Evolutionary conservation across 2,113 vertebrate species (phyloP).

Genomic region (Crotophaga sulcirostris): DNA sequence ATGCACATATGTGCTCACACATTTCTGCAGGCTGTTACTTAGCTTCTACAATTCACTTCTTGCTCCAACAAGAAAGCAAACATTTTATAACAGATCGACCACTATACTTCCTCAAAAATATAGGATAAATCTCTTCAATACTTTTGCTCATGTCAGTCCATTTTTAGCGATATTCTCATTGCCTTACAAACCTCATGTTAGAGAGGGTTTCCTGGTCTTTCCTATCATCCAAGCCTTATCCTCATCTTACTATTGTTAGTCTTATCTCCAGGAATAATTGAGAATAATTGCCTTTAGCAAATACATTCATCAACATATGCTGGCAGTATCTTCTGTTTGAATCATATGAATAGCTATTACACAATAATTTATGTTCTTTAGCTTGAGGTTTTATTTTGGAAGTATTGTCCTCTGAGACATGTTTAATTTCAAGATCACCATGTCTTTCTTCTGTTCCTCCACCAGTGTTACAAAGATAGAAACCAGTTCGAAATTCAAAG

Average conservation of each 20-base stretch:
- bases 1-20: not conserved
- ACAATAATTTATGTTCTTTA: not conserved
- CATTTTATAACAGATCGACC: not conserved
- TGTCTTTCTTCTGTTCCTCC: not conserved
- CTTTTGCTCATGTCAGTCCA: not conserved
- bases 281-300: not conserved
- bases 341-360: not conserved
- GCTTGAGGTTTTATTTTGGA: not conserved
- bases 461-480: not conserved
- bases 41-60: not conserved
- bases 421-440: not conserved
- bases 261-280: not conserved
- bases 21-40: not conserved
- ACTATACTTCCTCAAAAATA: not conserved
- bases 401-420: not conserved
- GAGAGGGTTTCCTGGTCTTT: not conserved
- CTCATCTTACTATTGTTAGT: not conserved
- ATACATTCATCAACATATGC: not conserved
- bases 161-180: not conserved
- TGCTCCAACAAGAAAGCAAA: not conserved
- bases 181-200: not conserved
- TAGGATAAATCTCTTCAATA: not conserved
- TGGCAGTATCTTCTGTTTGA: not conserved
- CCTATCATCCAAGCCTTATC: not conserved
- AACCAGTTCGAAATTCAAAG: not conserved